These are phyloP conservation scores for Campylorhamphus procurvoides DNA, from an alignment of 2,113 vertebrate genomes.

Conservation along the genomic window DNA sequence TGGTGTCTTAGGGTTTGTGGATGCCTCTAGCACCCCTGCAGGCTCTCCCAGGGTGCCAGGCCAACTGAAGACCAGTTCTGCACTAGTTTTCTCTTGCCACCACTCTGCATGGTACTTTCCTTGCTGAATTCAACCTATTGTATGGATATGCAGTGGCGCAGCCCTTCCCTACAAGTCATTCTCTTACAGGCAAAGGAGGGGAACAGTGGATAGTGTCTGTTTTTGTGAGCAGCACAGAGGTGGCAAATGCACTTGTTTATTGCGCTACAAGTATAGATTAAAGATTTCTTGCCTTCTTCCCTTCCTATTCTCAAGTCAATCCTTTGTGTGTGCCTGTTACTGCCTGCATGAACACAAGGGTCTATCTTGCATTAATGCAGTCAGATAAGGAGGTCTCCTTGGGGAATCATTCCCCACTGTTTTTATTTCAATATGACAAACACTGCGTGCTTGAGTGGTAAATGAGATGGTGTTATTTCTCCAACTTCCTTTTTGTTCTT, in stretches of 20 bases:
- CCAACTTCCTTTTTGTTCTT: constrained; percentile 23
- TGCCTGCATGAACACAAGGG: background rate
- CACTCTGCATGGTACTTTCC: background rate
- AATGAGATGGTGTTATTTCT: constrained; percentile 54
- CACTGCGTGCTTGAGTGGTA: constrained; percentile 31
- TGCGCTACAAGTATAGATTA: background rate
- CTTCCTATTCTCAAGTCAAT: background rate
- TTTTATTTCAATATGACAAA: constrained; percentile 59
- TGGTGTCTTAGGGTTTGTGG: background rate
- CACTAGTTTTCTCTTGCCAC: background rate
- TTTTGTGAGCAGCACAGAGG: background rate
- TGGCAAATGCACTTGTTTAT: background rate
- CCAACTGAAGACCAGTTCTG: background rate
- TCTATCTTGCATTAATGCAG: constrained; percentile 42
- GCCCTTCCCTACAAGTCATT: background rate
- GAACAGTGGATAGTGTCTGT: background rate
- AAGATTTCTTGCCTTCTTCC: constrained; percentile 3
- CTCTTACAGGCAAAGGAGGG: background rate
- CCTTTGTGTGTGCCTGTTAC: background rate
- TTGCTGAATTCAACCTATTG: background rate
- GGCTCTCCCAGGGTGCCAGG: background rate
- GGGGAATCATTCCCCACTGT: constrained; percentile 29
- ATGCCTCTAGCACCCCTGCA: rapidly evolving
- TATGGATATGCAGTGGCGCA: background rate
- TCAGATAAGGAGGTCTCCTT: constrained; percentile 47